A percentile compares a stretch with the other conserved stretches of the same genome.
Conservation (phyloP, 2,797 vertebrate genomes). For the Syngnathus rostellatus region DNA sequence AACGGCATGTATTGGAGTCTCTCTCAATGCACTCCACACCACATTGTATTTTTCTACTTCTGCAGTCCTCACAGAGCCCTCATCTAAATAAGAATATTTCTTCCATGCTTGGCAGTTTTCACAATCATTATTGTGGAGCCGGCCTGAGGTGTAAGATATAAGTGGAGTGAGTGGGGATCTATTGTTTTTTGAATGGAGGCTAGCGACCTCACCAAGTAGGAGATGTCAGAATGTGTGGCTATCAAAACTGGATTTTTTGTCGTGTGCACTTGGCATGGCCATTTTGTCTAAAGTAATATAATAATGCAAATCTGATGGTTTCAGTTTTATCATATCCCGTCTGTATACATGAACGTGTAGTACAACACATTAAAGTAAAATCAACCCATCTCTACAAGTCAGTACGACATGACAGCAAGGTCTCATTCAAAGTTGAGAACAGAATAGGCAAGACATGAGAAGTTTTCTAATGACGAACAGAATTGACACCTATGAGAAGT, state of each 20-base stretch:
- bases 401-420: background rate
- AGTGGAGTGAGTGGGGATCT: slow-evolving; percentile 18
- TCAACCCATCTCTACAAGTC: background rate
- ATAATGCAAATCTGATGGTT: background rate
- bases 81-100: slow-evolving; percentile 66
- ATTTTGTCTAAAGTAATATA: slow-evolving; percentile 24
- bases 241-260: slow-evolving; percentile 33
- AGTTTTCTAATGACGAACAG: background rate
- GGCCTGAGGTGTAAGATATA: slow-evolving; percentile 35
- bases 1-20: slow-evolving; percentile 59
- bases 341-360: background rate
- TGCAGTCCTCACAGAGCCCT: slow-evolving; percentile 52
- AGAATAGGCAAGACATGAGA: background rate
- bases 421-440: background rate
- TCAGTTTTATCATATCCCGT: background rate
- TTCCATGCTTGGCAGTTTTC: slow-evolving; percentile 62
- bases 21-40: slow-evolving; percentile 51
- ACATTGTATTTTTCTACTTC: slow-evolving; percentile 56
- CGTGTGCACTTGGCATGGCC: slow-evolving; percentile 36
- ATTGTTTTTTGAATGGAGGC: slow-evolving; percentile 48
- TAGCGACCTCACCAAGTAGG: slow-evolving; percentile 58
- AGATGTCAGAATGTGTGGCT: slow-evolving; percentile 49
- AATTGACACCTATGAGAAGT: too few relatives aligned
- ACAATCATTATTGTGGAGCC: slow-evolving; percentile 44
- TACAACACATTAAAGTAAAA: background rate